A percentile compares a stretch with the other conserved stretches of the same genome.
Conservation (phyloP, 2,888 invertebrate species). For the Callosobruchus maculatus region DNA sequence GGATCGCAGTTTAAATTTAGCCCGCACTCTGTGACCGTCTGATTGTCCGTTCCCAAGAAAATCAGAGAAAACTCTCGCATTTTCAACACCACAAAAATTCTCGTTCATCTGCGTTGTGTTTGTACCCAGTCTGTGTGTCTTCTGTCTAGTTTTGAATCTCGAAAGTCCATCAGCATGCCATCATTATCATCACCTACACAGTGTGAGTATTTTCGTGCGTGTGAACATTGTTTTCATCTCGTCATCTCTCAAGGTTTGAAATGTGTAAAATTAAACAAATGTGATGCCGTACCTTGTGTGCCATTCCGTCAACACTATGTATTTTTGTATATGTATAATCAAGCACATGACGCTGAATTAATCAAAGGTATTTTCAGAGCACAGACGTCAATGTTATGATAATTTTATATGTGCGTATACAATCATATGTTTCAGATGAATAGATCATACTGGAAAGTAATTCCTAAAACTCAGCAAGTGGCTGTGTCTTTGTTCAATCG, state of each 20-base stretch:
- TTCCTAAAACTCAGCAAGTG: too few species aligned
- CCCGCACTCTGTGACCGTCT: conserved; percentile 31
- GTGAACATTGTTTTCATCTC: background rate
- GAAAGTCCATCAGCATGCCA: conserved; percentile 25
- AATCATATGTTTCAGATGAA: background rate
- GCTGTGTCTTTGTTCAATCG: too few species aligned
- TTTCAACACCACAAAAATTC: background rate
- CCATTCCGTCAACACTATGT: background rate
- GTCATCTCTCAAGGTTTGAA: background rate
- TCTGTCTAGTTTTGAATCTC: background rate
- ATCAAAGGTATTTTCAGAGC: background rate
- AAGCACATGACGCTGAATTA: background rate
- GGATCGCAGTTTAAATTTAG: conserved; percentile 40
- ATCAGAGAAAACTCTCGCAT: background rate
- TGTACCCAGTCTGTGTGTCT: background rate
- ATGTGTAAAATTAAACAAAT: background rate
- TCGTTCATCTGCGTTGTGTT: background rate
- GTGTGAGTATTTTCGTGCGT: conserved; percentile 28
- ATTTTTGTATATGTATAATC: background rate
- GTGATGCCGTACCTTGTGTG: background rate
- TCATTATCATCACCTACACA: conserved; percentile 37
- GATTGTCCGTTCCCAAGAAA: background rate
- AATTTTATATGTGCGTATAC: background rate
- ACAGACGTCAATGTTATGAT: background rate
- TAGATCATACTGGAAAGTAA: too few species aligned